Conservation (phyloP, 2,113 vertebrate species). For the Genyomyrus donnyi region DNA sequence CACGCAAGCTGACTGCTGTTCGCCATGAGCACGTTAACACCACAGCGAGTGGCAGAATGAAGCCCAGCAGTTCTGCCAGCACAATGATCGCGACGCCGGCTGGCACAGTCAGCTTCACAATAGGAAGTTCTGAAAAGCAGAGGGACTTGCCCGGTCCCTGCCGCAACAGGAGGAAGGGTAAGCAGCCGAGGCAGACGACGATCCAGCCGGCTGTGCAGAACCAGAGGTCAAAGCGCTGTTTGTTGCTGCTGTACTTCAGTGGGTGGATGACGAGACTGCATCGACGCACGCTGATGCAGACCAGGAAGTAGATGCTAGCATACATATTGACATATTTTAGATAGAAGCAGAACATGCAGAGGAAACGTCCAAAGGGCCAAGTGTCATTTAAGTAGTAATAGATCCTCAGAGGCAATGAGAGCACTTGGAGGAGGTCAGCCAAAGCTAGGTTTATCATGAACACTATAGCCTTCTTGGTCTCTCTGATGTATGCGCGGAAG, state of each 20-base stretch:
- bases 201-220: conserved; percentile 73
- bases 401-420: conserved; percentile 85
- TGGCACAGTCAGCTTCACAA: conserved; percentile 44
- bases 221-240: conserved; percentile 60
- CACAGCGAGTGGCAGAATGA: conserved; percentile 72
- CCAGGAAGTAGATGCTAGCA: conserved; percentile 91
- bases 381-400: conserved; percentile 83
- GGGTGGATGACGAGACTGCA: conserved; percentile 80
- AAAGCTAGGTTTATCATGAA: conserved; percentile 97
- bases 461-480: conserved; percentile 88
- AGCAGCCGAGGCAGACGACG: conserved; percentile 71
- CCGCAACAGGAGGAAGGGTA: conserved; percentile 78
- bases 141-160: conserved; percentile 10
- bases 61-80: conserved; percentile 73
- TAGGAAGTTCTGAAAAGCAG: conserved; percentile 83
- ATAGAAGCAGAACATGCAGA: conserved; percentile 94
- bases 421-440: conserved; percentile 85
- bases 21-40: conserved; percentile 78
- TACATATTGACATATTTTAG: conserved; percentile 98
- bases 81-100: conserved; percentile 59
- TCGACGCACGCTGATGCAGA: conserved; percentile 80
- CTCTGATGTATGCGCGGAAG: conserved; percentile 80
- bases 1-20: conserved; percentile 68
- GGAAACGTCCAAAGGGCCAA: conserved; percentile 72
- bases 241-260: conserved; percentile 57